Evolutionary conservation across 2,888 invertebrate species (phyloP).

Genomic region (Chloromyia formosa): DNA sequence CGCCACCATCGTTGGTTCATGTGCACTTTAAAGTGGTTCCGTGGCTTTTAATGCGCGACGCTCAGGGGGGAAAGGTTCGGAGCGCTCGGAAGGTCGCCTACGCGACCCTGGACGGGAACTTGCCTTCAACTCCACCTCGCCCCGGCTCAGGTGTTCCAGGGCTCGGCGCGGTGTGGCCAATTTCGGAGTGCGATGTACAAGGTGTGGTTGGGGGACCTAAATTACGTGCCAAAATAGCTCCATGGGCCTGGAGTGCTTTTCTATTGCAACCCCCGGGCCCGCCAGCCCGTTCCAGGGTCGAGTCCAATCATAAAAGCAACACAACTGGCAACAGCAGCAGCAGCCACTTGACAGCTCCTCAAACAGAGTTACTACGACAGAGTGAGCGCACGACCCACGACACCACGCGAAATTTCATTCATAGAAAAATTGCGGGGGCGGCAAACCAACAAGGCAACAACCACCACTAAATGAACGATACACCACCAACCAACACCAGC

Average conservation of each 20-base stretch:
- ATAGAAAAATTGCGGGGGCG: constrained; percentile 34
- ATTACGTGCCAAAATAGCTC: neutral
- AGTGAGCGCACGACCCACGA: constrained; percentile 8
- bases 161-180: no score
- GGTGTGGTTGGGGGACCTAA: no score
- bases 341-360: constrained; percentile 18
- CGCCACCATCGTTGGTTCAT: no score
- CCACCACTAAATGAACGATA: neutral
- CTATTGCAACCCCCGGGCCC: no score
- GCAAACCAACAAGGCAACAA: neutral
- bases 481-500: neutral
- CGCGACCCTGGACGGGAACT: constrained; percentile 19
- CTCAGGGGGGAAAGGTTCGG: no score
- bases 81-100: constrained; percentile 12
- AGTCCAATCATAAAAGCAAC: no score
- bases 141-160: no score
- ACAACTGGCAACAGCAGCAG: constrained; percentile 11
- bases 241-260: constrained; percentile 1
- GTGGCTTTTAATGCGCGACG: no score
- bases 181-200: no score
- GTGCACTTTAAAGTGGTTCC: no score
- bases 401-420: constrained; percentile 25
- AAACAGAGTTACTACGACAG: constrained; percentile 20
- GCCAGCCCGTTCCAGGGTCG: no score
- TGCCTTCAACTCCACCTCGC: neutral